Evolutionary conservation across 2,888 invertebrate species (phyloP).

Genomic region (Cantharis rustica): DNA sequence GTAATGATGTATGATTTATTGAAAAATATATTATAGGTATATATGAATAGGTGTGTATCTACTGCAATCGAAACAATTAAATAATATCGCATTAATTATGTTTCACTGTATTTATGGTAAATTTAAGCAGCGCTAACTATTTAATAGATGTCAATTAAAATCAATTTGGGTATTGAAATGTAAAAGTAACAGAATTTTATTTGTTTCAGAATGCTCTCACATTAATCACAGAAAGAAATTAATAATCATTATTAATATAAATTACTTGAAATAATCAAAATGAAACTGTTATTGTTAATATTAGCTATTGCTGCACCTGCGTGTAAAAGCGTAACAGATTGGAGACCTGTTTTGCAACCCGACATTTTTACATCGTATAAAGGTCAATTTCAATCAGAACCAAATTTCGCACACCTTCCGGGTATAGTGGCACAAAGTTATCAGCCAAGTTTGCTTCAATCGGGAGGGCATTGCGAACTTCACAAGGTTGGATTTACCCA

Average conservation of each 20-base stretch:
- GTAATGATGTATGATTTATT: not conserved
- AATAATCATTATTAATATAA: not conserved
- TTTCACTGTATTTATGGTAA: not conserved
- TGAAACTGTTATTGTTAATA: slow-evolving; percentile 14
- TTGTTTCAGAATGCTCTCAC: slow-evolving; percentile 20
- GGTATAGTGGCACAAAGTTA: slow-evolving; percentile 33
- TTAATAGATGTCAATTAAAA: not conserved
- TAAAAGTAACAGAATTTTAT: not conserved
- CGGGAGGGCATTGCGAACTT: slow-evolving; percentile 56
- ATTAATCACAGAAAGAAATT: not conserved
- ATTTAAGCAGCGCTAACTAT: no score
- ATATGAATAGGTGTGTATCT: no score
- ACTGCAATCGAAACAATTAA: no score
- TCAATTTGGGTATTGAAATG: not conserved
- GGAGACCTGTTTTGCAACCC: slow-evolving; percentile 60
- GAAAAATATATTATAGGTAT: no score
- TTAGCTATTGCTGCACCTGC: slow-evolving; percentile 47
- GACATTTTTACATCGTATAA: slow-evolving; percentile 45
- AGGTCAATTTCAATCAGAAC: slow-evolving; percentile 25
- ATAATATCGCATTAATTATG: not conserved
- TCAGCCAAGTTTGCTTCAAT: slow-evolving; percentile 40
- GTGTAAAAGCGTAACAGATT: slow-evolving; percentile 54
- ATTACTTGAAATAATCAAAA: slow-evolving; percentile 2
- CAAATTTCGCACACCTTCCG: slow-evolving; percentile 27
- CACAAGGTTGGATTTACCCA: slow-evolving; percentile 65